Conservation (phyloP, 1,140 invertebrate genomes). For the Conopomorpha cramerella region DNA sequence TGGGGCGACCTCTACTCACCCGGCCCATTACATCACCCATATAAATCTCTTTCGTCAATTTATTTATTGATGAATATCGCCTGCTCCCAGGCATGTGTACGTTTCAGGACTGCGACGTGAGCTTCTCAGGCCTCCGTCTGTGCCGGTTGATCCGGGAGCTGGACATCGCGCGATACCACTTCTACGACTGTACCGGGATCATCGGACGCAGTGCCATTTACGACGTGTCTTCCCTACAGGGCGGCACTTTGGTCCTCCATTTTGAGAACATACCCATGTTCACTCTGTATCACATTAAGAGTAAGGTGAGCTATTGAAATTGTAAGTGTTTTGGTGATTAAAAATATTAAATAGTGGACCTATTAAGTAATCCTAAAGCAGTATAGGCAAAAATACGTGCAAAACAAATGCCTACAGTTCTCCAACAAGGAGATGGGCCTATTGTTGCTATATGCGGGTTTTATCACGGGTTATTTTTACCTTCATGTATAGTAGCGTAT, state of each 20-base stretch:
- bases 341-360: too few relatives aligned
- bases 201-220: slow-evolving; percentile 56
- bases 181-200: slow-evolving; percentile 65
- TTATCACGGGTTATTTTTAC: too few relatives aligned
- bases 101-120: slow-evolving; percentile 70
- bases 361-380: too few relatives aligned
- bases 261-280: slow-evolving; percentile 66
- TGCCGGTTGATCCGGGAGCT: slow-evolving; percentile 71
- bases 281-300: slow-evolving; percentile 66
- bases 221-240: slow-evolving; percentile 64
- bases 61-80: too few relatives aligned
- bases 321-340: slow-evolving; percentile 14
- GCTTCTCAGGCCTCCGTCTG: slow-evolving; percentile 71
- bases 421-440: too few relatives aligned
- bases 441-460: too few relatives aligned
- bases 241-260: slow-evolving; percentile 65
- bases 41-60: too few relatives aligned
- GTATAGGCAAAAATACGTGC: too few relatives aligned
- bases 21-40: too few relatives aligned
- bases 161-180: slow-evolving; percentile 74
- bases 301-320: slow-evolving; percentile 57
- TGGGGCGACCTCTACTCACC: too few relatives aligned
- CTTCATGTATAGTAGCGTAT: too few relatives aligned
- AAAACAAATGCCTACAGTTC: too few relatives aligned
- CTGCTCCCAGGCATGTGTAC: slow-evolving; percentile 63